Base-by-base conservation (phyloP, 2,888 invertebrate genomes). In the Lomographa bimaculata region DNA sequence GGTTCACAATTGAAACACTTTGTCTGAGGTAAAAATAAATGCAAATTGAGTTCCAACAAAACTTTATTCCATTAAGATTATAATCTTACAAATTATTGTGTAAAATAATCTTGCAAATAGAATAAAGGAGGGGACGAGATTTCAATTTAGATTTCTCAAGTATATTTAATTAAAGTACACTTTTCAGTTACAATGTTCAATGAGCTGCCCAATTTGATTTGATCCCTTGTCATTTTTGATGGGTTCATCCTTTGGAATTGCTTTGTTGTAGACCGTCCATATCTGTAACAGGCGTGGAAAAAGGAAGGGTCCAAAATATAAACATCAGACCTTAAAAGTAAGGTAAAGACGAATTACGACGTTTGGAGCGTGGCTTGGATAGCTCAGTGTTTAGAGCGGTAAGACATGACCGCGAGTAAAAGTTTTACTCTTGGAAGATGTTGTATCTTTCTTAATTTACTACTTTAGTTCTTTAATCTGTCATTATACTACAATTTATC, bases 211-310 rank as follows among this genome's bases (percentile, higher is more conserved):
- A 60, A 66, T 64, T 56, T 57, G 54, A 64, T 70, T 69, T 64
- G 66, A 67, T 65, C 61, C 57, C 53, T 60, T 64, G 60, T 63
- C 63, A 54, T 56, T 60, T 60, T 66, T 64, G 65, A 71, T 57
- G 64, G 62, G 64, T 58, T 64, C 60, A 61, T 66, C 60, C 54
- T 53, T 50, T 40, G 54, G 51, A 57, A 62, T 63, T 57, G 60
- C 62, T 71, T 64, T 64, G 64, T 64, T 63, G 60, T 56, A 57
- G 56, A 64, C 57, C 60, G 57, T 29, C 37, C 37, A 18, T 30
- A 26, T 30, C 24, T 6, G n/a, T 16, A 5, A 18, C 35, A 41
- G 35, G 26, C 17, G 4, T 10, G 35, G 28, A 5, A 8, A 2
- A 9, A 10, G 25, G 23, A 19, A 14, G 7, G n/a, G n/a, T n/a